Evolutionary conservation across 1,140 invertebrate genomes (phyloP).

Genomic region (Ceratitis capitata): DNA sequence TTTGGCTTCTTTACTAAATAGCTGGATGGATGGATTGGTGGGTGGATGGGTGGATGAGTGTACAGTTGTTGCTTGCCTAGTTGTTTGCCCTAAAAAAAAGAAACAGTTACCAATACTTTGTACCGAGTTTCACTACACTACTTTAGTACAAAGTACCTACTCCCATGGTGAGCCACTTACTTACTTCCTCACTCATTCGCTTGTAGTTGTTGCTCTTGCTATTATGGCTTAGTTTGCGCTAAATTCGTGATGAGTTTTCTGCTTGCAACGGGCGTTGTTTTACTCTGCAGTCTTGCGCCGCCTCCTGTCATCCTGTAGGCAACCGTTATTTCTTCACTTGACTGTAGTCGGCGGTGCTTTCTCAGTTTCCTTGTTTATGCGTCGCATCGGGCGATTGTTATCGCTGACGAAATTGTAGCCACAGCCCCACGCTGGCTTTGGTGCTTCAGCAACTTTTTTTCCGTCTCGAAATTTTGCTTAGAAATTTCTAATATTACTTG

Average conservation of each 20-base stretch:
- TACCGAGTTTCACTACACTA: neutral
- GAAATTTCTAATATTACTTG: neutral
- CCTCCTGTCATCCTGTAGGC: neutral
- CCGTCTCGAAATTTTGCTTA: neutral
- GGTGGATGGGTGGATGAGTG: neutral
- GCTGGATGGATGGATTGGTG: neutral
- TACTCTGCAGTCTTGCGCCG: neutral
- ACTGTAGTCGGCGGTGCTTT: neutral
- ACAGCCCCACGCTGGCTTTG: neutral
- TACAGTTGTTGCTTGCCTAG: too few relatives aligned
- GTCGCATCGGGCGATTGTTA: slow-evolving; percentile 20
- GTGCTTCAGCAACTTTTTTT: neutral
- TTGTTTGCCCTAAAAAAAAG: neutral
- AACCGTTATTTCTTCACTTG: slow-evolving; percentile 7
- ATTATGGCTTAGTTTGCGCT: neutral
- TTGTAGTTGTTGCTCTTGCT: neutral
- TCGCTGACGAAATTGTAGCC: neutral
- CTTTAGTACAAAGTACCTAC: neutral
- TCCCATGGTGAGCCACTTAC: too few relatives aligned
- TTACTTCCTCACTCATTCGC: too few relatives aligned
- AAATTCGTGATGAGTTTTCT: slow-evolving; percentile 40
- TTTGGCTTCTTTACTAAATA: neutral
- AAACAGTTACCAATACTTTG: too few relatives aligned
- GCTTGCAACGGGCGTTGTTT: slow-evolving; percentile 9
- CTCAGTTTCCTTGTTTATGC: slow-evolving; percentile 20